Evolutionary conservation across 2,113 vertebrate genomes (phyloP).

Genomic region (Poeciliopsis occidentalis): DNA sequence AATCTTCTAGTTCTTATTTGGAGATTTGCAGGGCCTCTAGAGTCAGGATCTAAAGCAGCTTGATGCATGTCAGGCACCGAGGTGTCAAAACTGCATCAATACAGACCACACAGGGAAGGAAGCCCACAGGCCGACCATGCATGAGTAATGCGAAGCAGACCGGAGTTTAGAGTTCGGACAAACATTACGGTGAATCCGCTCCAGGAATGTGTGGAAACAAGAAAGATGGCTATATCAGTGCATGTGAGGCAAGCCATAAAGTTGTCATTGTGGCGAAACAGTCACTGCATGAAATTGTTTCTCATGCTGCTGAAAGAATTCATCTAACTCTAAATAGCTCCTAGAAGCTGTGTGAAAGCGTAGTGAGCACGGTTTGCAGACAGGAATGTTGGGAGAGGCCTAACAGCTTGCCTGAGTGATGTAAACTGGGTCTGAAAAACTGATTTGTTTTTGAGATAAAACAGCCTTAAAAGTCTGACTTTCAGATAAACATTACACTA

Average conservation of each 20-base stretch:
- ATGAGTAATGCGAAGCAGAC: constrained; percentile 44
- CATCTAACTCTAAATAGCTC: constrained; percentile 43
- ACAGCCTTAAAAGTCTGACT: constrained; percentile 12
- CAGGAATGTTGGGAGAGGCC: constrained; percentile 28
- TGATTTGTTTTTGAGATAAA: constrained; percentile 29
- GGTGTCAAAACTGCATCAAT: constrained; percentile 31
- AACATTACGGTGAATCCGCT: constrained; percentile 19
- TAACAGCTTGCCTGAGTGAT: constrained; percentile 43
- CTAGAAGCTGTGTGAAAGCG: constrained; percentile 26
- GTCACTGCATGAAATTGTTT: constrained; percentile 40
- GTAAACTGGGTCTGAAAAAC: constrained; percentile 33
- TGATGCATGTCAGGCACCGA: constrained; percentile 24
- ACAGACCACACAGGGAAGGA: constrained; percentile 45
- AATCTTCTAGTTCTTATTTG: not conserved
- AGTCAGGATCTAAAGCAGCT: constrained; percentile 28
- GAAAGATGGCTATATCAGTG: constrained; percentile 28
- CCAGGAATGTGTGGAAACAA: constrained; percentile 12
- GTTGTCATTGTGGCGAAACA: constrained; percentile 33
- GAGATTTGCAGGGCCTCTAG: not conserved
- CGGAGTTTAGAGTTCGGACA: constrained; percentile 21
- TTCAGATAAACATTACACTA: constrained; percentile 17
- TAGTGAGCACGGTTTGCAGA: constrained; percentile 36
- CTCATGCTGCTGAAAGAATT: constrained; percentile 28
- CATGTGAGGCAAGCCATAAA: constrained; percentile 33
- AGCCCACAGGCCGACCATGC: constrained; percentile 30